Base-by-base conservation (phyloP, 2,797 vertebrate species). In the Australoheros facetus region DNA sequence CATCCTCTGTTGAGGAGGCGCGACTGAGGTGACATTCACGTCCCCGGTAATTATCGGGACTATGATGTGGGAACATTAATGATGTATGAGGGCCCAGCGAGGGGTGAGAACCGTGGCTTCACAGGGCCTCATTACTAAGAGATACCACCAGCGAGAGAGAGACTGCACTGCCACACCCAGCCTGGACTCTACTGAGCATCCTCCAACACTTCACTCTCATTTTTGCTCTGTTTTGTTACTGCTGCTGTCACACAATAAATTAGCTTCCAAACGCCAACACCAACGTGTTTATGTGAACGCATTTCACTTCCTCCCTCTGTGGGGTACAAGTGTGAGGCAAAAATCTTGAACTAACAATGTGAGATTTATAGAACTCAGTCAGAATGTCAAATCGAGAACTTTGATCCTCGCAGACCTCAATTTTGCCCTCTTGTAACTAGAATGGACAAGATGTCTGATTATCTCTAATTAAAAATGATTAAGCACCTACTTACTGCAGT, bases 381-480 rank as follows among this genome's bases (percentile, higher is more conserved):
- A 86, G 84, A 91, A 86, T 87, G 83, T 94, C 84, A 92, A 90
- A 90, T 87, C 79, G 79, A 88, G 84, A 94, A 90, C 89, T 93
- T 92, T 93, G 89, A 91, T 91, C 88, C 83, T 19, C 26, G 78
- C 71, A 87, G 87, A 88, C 80, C 92, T 91, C 75, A 34, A 85
- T 92, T 89, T 91, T 84, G 81, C 88, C 92, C 92, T 86, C 86
- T 91, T 92, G 83, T 92, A 93, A 93, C 88, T 37, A 70, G 86
- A 93, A 95, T 93, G 91, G 95, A 95, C 94, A 95, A 95, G 93
- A 93, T 93, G 94, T 95, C 95, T 95, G 94, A 95, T 95, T 95
- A 95, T 95, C 93, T 92, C 94, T 96, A 95, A 96, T 96, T 95
- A 96, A 95, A 96, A 95, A 95, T 96, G 95, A 96, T 95, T 95